Percentiles rank a stretch among this genome's conserved stretches.
Evolutionary conservation across 2,797 vertebrate genomes (phyloP).

Genomic region (Delichon dasypus): DNA sequence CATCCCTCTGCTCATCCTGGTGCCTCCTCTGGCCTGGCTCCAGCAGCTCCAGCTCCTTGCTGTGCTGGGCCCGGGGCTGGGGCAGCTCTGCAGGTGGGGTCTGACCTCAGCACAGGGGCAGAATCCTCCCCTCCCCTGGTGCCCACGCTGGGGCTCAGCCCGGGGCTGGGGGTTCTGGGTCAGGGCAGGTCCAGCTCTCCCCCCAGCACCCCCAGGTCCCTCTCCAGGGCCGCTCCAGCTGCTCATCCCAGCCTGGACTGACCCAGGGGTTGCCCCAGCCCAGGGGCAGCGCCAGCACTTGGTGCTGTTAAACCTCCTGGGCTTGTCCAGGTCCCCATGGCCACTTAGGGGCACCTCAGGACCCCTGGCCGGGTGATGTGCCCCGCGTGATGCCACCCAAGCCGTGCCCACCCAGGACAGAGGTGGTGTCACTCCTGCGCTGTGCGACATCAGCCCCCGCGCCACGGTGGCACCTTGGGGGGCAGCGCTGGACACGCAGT

Average conservation of each 20-base stretch:
- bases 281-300: not conserved
- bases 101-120: not conserved
- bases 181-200: not conserved
- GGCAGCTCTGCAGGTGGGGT: no score
- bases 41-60: no score
- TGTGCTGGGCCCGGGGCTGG: no score
- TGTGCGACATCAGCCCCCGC: not conserved
- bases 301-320: not conserved
- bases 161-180: not conserved
- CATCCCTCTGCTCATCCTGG: no score
- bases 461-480: not conserved
- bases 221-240: not conserved
- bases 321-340: not conserved
- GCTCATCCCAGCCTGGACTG: not conserved
- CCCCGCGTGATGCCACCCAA: not conserved
- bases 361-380: fast-evolving
- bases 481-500: not conserved
- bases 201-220: not conserved
- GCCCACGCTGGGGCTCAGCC: not conserved
- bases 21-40: no score
- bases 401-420: not conserved
- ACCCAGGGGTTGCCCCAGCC: fast-evolving
- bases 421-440: not conserved
- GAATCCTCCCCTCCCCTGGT: not conserved
- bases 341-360: fast-evolving